Evolutionary conservation across 2,888 invertebrate species (phyloP), one percentile per base, ranked within the genome.

Genomic region (Smittia sp.): DNA sequence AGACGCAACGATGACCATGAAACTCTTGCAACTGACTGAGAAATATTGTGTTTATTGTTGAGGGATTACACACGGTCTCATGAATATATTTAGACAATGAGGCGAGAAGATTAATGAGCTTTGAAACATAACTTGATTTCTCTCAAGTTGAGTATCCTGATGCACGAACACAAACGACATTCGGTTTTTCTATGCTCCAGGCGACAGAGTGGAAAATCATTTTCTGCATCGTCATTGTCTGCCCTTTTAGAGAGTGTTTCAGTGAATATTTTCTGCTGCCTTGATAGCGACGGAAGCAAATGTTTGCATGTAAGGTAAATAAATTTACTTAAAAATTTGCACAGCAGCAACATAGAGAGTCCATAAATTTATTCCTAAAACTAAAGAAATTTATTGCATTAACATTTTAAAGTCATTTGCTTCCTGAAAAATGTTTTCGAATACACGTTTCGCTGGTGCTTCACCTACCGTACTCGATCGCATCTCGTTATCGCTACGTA

Each of bases 1-100:
- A 32, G 32, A 32, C 32, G 9, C 32, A 6, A 32, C 32, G 32
- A 32, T 32, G 9, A 32, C 32, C 32, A 46, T n/a, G 46, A 46
- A 46, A 46, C 4, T 46, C 32, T 3, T 9, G n/a, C 32, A 32
- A 9, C 32, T 6, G 32, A 32, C 9, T 32, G 32, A n/a, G 11
- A 46, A 46, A 46, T 46, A 58, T 22, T 22, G 18, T 58, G 58
- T 58, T 58, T 58, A 58, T 58, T 58, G 58, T 58, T 58, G 58
- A 39, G 39, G 39, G 7, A 7, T 39, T 39, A 39, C 13, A 13
- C n/a, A n/a, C 39, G 13, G 39, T 39, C 39, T 39, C 13, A 39
- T 39, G 39, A 39, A 39, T n/a, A 15, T n/a, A 3, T 46, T n/a
- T 2, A 13, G 15, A 15, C 46, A 46, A 3, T 6, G 11, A 11